Evolutionary conservation across 2,113 vertebrate species (phyloP).

Genomic region (Hyperopisus bebe): DNA sequence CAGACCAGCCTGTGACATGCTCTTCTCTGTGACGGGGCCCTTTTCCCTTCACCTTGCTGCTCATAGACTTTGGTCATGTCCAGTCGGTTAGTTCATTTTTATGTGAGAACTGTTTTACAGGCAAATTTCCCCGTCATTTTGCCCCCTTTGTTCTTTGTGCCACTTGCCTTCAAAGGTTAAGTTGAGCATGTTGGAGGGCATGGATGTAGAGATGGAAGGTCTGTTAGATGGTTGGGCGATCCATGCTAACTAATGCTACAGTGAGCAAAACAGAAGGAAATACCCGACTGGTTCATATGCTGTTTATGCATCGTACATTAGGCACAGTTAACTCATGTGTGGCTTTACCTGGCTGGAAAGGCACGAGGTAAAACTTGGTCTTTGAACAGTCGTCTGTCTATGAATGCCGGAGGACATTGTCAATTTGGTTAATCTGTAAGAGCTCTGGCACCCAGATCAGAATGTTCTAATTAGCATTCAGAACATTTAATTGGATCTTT

Average conservation of each 20-base stretch:
- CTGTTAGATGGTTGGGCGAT: not conserved
- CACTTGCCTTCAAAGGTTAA: not conserved
- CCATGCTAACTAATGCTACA: not conserved
- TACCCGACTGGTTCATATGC: not conserved
- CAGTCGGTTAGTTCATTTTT: not conserved
- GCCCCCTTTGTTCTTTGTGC: not conserved
- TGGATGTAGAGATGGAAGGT: not conserved
- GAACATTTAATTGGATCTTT: constrained; percentile 27
- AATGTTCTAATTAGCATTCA: constrained; percentile 28
- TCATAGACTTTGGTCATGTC: not conserved
- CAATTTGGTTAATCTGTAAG: constrained; percentile 12
- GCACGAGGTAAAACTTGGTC: not conserved
- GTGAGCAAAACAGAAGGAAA: not conserved
- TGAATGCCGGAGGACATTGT: constrained; percentile 7
- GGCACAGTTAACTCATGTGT: not conserved
- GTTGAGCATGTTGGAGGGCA: not conserved
- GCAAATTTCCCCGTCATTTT: not conserved
- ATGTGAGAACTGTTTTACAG: not conserved
- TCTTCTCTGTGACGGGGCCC: not conserved
- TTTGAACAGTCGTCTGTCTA: not conserved
- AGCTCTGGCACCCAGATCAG: constrained; percentile 18
- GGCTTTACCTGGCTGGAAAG: not conserved
- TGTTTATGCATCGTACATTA: not conserved
- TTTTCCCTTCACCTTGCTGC: not conserved
- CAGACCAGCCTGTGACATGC: not conserved